phyloP scores from a whole-genome alignment of 2,888 invertebrate species.

The Acrocera orbiculus region DNA sequence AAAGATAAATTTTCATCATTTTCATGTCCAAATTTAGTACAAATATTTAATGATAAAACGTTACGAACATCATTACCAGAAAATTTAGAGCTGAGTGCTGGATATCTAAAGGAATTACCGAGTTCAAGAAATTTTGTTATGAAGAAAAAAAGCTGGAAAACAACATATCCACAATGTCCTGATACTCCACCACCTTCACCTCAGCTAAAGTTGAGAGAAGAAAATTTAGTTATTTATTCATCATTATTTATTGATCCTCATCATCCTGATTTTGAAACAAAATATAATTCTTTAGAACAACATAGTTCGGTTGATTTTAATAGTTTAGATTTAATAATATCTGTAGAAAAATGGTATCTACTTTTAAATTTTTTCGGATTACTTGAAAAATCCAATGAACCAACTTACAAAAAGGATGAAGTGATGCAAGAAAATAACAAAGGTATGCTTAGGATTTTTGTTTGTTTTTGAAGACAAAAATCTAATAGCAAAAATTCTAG shows the following conservation, averaged over 20 bases:
- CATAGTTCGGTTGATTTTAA: conserved; percentile 61
- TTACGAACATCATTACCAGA: conserved; percentile 39
- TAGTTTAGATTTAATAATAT: conserved; percentile 75
- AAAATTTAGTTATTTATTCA: conserved; percentile 57
- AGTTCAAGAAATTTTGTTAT: too few species aligned
- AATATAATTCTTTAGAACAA: conserved; percentile 38
- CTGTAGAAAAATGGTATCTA: conserved; percentile 88
- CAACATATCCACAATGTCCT: conserved; percentile 23
- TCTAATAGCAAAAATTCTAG: too few species aligned
- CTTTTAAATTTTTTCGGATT: conserved; percentile 83
- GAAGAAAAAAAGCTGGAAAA: conserved; percentile 10
- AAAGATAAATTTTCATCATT: conserved; percentile 38
- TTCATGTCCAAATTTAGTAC: conserved; percentile 61
- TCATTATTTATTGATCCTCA: conserved; percentile 47
- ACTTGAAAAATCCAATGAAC: too few species aligned
- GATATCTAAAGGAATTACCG: too few species aligned
- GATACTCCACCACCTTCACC: conserved; percentile 50
- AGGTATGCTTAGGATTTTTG: too few species aligned
- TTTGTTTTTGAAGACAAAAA: too few species aligned
- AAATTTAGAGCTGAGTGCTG: conserved; percentile 36
- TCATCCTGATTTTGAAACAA: conserved; percentile 44
- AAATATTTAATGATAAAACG: conserved; percentile 16
- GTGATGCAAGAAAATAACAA: too few species aligned
- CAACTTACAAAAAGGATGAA: too few species aligned
- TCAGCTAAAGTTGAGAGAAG: conserved; percentile 30